Evolutionary conservation across 2,888 invertebrate genomes (phyloP), one percentile per base, ranked within the genome.

Genomic region (Pristionchus fissidentatus): DNA sequence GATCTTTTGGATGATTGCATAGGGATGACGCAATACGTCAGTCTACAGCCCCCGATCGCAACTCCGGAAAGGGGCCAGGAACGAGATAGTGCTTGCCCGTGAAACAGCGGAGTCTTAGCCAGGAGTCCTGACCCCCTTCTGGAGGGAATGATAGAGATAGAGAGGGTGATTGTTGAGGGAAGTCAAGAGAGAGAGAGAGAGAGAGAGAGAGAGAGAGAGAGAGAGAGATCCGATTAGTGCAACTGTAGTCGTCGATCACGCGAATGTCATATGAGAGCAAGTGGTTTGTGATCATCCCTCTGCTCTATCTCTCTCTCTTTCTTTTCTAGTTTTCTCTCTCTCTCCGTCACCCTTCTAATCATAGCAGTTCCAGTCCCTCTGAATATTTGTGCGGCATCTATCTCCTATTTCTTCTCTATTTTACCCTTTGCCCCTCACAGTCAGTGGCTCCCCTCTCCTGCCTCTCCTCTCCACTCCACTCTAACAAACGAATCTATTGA

Each of bases 351-450:
- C 4, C 46, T 75, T 10, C 35, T 10, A 38, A 43, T 70, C 70
- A 70, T 70, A 70, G 70, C 70, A 70, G 70, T 70, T 70, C 70
- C 70, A 70, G 70, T 70, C 13, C 10, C 13, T 49, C 19, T 77
- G 77, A 77, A 49, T 46, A 77, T 77, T 77, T 52, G 77, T n/a
- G n/a, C 49, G 41, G 32, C 49, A 75, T 46, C 46, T n/a, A n/a
- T 41, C 70, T 41, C 26, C 70, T 70, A 70, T 70, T 46, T 57
- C 79, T 57, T 55, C 79, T 79, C 79, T 79, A 38, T 79, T 79
- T 79, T 52, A 52, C 55, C 41, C 46, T 41, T 52, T 57, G 52
- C 57, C 35, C n/a, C 70, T 70, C 70, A 38, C 66, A n/a, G n/a
- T n/a, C n/a, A n/a, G n/a, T n/a, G n/a, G n/a, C 32, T 35, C 22